phyloP scores from a whole-genome alignment of 1,140 invertebrate species.

The Dreissena rostriformis region DNA sequence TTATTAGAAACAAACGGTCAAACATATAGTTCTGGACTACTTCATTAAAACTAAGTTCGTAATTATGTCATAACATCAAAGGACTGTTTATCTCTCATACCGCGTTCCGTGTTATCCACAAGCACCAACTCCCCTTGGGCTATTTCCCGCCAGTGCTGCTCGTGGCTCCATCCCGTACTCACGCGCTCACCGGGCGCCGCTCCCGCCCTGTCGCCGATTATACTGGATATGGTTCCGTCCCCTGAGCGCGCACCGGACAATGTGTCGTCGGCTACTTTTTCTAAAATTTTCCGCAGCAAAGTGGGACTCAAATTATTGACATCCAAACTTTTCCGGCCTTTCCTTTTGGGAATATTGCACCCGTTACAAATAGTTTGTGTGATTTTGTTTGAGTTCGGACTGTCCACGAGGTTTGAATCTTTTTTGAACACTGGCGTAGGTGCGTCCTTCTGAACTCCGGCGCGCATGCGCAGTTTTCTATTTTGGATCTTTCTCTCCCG shows the following conservation, averaged over 20 bases:
- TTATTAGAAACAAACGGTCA: too few relatives aligned
- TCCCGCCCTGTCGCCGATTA: background rate
- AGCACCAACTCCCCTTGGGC: background rate
- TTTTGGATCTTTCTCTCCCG: conserved; percentile 37
- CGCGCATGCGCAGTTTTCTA: conserved; percentile 15
- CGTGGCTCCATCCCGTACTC: conserved; percentile 39
- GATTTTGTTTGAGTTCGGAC: conserved; percentile 31
- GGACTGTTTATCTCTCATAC: too few relatives aligned
- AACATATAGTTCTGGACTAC: too few relatives aligned
- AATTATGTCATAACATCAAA: too few relatives aligned
- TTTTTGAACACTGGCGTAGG: conserved; percentile 7
- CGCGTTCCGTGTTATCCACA: conserved; percentile 6
- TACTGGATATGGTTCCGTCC: conserved; percentile 38
- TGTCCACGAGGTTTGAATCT: conserved; percentile 32
- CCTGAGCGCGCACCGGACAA: conserved; percentile 50
- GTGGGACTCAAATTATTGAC: conserved; percentile 32
- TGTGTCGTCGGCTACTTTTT: conserved; percentile 54
- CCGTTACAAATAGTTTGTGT: conserved; percentile 28
- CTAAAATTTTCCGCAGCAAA: conserved; percentile 48
- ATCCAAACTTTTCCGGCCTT: conserved; percentile 31
- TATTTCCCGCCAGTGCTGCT: conserved; percentile 40
- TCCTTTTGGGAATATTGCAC: conserved; percentile 53
- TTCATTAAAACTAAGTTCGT: too few relatives aligned
- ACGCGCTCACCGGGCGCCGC: background rate
- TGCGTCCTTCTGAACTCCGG: background rate